A percentile compares a stretch with the other conserved stretches of the same genome.
Evolutionary conservation across 2,113 vertebrate genomes (phyloP).

Genomic region (Phoxinus phoxinus): DNA sequence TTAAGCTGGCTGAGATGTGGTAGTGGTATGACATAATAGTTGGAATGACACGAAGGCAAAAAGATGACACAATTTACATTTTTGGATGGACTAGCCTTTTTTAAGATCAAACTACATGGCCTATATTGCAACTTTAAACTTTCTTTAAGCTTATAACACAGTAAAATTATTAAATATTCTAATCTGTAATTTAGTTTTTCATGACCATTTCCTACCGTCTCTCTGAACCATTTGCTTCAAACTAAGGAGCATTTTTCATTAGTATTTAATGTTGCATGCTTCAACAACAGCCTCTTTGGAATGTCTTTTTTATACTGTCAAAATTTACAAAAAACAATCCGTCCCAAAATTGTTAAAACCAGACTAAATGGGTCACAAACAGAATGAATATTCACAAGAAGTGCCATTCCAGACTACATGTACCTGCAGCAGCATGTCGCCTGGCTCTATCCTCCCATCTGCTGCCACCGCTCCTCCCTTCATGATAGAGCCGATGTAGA

Average conservation of each 20-base stretch:
- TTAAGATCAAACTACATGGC: background rate
- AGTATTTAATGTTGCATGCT: background rate
- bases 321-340: background rate
- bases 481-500: conserved; percentile 99
- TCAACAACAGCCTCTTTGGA: background rate
- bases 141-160: background rate
- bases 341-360: background rate
- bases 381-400: background rate
- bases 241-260: background rate
- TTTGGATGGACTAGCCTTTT: no score
- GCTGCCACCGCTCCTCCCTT: conserved; percentile 97
- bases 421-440: conserved; percentile 97
- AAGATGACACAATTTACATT: no score
- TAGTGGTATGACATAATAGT: no score
- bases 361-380: background rate
- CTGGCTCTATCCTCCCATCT: conserved; percentile 92
- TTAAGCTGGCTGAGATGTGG: no score
- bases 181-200: background rate
- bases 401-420: background rate
- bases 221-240: background rate
- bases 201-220: background rate
- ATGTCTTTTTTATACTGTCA: background rate
- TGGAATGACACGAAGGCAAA: no score
- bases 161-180: background rate
- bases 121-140: background rate